Evolutionary conservation across 2,888 invertebrate species (phyloP), one percentile per base, ranked within the genome.

Genomic region (Hydrotaea diabolus): DNA sequence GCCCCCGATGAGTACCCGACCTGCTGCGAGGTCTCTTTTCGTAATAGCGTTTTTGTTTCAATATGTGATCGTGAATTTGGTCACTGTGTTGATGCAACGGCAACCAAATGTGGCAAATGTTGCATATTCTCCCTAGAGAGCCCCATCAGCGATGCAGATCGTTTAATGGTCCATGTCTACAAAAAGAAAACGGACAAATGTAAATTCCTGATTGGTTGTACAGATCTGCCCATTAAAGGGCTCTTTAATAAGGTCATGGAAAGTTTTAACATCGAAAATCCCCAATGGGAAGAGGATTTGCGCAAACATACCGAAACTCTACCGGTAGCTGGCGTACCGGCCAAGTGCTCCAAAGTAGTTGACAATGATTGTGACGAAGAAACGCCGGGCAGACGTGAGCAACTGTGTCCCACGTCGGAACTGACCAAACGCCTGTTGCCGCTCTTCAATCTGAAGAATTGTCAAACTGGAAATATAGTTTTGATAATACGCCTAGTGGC

Each of bases 1-100:
- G 92, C 92, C n/a, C 92, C 92, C 5, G 92, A 91, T 43, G 92
- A 92, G 75, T 92, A 91, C 85, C 92, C 92, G 0, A 91, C 91
- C 8, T 92, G 92, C 85, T 90, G 90, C 43, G 92, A 92, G 85
- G 73, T 92, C 46, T 88, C 91, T 2, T 92, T 92, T 85, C 90
- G 92, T 0, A 91, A 92, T 2, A 90, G 88, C 80, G 91, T 92
- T 0, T 92, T 89, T 77, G 87, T 92, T 1, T 89, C 87, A 4
- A 88, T 92, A 72, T 92, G 91, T 85, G 91, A 92, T 85, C 88
- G 89, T 2, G 91, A 92, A 85, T 91, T 89, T 69, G 91, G 91
- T 9, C 69, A 87, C 0, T 92, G 90, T 59, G 88, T 90, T 13
- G 89, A 90, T 76, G 88, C 89, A 0, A 87, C 83, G 36, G 87